A percentile compares a stretch with the other conserved stretches of the same genome.
Conservation (phyloP, 1,140 invertebrate genomes). For the Pentalonia nigronervosa region DNA sequence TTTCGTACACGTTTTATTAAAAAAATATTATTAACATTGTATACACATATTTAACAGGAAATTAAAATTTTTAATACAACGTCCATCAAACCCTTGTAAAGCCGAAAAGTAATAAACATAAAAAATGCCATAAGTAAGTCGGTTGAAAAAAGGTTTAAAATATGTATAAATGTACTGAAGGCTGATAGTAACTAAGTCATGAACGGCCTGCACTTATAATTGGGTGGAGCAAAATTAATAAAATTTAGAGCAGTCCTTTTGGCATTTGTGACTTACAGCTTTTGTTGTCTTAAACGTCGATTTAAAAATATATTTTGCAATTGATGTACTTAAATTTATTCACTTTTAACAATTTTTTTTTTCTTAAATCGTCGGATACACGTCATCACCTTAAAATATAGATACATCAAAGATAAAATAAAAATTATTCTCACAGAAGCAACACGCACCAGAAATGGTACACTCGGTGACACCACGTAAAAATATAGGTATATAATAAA, state of each 20-base stretch:
- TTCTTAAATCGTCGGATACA: rapidly evolving
- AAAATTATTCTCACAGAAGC: neutral
- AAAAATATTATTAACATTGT: neutral
- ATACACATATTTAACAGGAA: neutral
- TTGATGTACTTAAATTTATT: neutral
- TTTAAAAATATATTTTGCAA: neutral
- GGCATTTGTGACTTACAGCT: neutral
- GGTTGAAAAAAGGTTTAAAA: no score
- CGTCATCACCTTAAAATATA: neutral
- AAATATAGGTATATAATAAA: neutral
- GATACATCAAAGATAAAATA: neutral
- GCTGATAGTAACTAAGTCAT: neutral
- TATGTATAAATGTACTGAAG: neutral
- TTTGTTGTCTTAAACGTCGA: neutral
- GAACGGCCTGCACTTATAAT: neutral
- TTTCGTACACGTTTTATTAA: neutral
- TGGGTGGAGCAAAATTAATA: no score
- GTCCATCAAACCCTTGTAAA: neutral
- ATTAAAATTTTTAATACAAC: neutral
- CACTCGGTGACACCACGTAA: neutral
- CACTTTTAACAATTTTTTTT: neutral
- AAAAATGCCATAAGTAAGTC: neutral
- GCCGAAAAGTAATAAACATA: neutral
- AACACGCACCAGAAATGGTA: neutral
- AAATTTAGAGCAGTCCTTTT: neutral